Evolutionary conservation across 2,888 invertebrate species (phyloP).

Genomic region (Cataglyphis rosenhaueri): DNA sequence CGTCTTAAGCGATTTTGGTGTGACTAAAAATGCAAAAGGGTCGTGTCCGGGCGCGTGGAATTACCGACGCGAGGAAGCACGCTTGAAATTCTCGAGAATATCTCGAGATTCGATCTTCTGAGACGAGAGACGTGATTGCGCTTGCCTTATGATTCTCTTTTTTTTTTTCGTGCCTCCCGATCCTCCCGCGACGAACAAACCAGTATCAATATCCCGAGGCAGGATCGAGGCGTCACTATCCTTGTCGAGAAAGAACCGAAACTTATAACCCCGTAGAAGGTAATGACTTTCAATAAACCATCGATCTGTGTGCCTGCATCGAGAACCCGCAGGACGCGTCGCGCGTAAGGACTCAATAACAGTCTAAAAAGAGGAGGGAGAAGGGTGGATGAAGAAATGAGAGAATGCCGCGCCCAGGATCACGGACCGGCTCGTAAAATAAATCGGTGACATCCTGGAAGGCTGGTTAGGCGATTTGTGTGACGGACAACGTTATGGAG

Average conservation of each 20-base stretch:
- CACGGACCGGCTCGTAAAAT: slow-evolving; percentile 80
- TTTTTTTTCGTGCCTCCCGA: slow-evolving; percentile 45
- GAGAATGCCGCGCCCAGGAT: slow-evolving; percentile 66
- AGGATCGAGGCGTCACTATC: slow-evolving; percentile 50
- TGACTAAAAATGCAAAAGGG: slow-evolving; percentile 61
- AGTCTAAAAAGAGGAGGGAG: slow-evolving; percentile 43
- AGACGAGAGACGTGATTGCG: slow-evolving; percentile 71
- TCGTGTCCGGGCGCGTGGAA: slow-evolving; percentile 53
- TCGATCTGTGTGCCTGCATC: slow-evolving; percentile 75
- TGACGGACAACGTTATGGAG: slow-evolving; percentile 78
- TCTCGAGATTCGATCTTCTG: slow-evolving; percentile 71
- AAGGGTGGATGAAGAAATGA: slow-evolving; percentile 24
- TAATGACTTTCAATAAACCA: slow-evolving; percentile 81
- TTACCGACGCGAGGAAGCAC: slow-evolving; percentile 67
- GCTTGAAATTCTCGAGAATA: slow-evolving; percentile 65
- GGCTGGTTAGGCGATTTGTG: slow-evolving; percentile 82
- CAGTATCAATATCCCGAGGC: slow-evolving; percentile 70
- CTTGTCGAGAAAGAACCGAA: slow-evolving; percentile 55
- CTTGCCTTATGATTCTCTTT: slow-evolving; percentile 72
- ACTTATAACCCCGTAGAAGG: slow-evolving; percentile 68
- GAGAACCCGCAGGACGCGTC: slow-evolving; percentile 61
- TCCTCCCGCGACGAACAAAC: slow-evolving; percentile 53
- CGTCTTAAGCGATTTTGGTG: slow-evolving; percentile 41
- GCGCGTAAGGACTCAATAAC: slow-evolving; percentile 72
- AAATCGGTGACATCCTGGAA: slow-evolving; percentile 83